Evolutionary conservation across 2,888 invertebrate species (phyloP).

Genomic region (Eumacrocentrus americanus): DNA sequence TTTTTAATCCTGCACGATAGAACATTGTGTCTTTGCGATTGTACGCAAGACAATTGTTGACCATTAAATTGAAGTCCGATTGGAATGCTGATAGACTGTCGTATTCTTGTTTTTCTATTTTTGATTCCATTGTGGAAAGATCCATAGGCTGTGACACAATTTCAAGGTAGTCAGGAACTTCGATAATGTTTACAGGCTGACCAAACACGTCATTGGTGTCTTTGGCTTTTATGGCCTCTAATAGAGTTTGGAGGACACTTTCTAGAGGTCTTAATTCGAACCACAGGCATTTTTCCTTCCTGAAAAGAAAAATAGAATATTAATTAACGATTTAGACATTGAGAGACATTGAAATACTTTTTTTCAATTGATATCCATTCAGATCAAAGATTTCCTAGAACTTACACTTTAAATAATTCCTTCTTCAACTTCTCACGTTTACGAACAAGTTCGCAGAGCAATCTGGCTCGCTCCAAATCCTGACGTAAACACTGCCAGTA

Average conservation of each 20-base stretch:
- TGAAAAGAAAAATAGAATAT: slow-evolving; percentile 35
- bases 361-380: too few relatives aligned
- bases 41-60: slow-evolving; percentile 92
- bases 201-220: slow-evolving; percentile 89
- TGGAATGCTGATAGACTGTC: slow-evolving; percentile 79
- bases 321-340: neutral
- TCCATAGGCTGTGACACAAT: slow-evolving; percentile 89
- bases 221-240: slow-evolving; percentile 77
- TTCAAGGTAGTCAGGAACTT: slow-evolving; percentile 89
- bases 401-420: slow-evolving; percentile 76
- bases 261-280: slow-evolving; percentile 83
- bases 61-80: slow-evolving; percentile 93
- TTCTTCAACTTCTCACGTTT: slow-evolving; percentile 95
- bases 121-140: slow-evolving; percentile 83
- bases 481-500: slow-evolving; percentile 94
- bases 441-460: slow-evolving; percentile 92
- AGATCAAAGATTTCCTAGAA: slow-evolving; percentile 15
- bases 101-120: slow-evolving; percentile 74
- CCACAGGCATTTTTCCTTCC: slow-evolving; percentile 79
- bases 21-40: slow-evolving; percentile 95
- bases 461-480: slow-evolving; percentile 87
- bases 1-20: slow-evolving; percentile 86
- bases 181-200: slow-evolving; percentile 88
- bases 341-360: too few relatives aligned
- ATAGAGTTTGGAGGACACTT: slow-evolving; percentile 76